These are phyloP conservation scores for Cabera pusaria DNA, from an alignment of 2,888 invertebrate species.

Conservation along the genomic window DNA sequence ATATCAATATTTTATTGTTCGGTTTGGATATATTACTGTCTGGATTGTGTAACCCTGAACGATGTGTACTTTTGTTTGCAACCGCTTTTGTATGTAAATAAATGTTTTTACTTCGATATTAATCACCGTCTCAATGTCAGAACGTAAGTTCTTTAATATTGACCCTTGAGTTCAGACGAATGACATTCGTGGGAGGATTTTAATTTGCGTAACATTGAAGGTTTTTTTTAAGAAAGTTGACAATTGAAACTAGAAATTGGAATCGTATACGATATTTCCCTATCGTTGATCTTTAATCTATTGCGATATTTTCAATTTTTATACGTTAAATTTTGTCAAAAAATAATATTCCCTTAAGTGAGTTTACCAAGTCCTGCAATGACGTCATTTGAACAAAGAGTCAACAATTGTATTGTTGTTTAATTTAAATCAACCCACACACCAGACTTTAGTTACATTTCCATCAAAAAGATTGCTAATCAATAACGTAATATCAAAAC, in stretches of 20 bases:
- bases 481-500: too few relatives aligned
- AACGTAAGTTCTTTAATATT: conserved; percentile 20
- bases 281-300: too few relatives aligned
- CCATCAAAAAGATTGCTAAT: neutral
- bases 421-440: too few relatives aligned
- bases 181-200: too few relatives aligned
- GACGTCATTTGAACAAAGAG: conserved; percentile 6
- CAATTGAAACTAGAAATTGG: too few relatives aligned
- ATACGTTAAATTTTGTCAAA: too few relatives aligned
- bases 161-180: conserved; percentile 22
- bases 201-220: too few relatives aligned
- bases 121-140: conserved; percentile 25
- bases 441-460: conserved; percentile 11
- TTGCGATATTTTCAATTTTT: too few relatives aligned
- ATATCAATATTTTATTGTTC: conserved; percentile 16
- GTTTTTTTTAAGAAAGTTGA: too few relatives aligned
- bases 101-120: conserved; percentile 33
- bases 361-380: neutral
- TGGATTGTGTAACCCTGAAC: conserved; percentile 34
- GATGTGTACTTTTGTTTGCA: conserved; percentile 32
- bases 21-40: conserved; percentile 29
- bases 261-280: too few relatives aligned
- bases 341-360: too few relatives aligned
- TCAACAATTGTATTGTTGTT: too few relatives aligned
- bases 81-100: conserved; percentile 37